phyloP scores from a whole-genome alignment of 2,888 invertebrate genomes.

The Rhagophthalmus giganteus region DNA sequence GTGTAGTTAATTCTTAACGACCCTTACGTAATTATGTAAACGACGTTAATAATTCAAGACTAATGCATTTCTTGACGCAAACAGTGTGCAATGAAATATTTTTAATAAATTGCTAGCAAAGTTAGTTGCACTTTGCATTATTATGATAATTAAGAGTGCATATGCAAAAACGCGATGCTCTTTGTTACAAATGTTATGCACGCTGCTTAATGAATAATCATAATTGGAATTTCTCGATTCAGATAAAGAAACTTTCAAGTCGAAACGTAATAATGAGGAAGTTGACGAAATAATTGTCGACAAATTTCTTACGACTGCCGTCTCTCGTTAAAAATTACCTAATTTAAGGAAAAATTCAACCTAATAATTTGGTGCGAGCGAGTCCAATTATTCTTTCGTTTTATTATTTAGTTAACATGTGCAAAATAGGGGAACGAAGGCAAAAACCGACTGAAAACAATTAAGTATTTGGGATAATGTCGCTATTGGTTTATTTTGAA shows the following conservation, averaged over 20 bases:
- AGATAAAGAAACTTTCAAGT: neutral
- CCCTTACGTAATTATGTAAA: conserved; percentile 4
- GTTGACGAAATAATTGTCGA: no score
- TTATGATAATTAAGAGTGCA: conserved; percentile 12
- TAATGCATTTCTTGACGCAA: conserved; percentile 10
- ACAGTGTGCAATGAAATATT: conserved; percentile 14
- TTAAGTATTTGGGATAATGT: neutral
- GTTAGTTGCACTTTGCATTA: conserved; percentile 8
- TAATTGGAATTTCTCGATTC: neutral
- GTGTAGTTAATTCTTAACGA: no score
- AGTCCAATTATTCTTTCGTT: conserved; percentile 9
- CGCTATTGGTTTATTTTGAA: neutral
- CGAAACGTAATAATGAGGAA: no score
- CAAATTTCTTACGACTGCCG: neutral
- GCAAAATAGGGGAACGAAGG: conserved; percentile 3
- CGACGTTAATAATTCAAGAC: conserved; percentile 8
- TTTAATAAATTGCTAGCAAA: conserved; percentile 15
- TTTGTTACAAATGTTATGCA: conserved; percentile 2
- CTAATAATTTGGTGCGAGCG: conserved; percentile 4
- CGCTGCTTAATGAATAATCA: conserved; percentile 4
- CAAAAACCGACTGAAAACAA: neutral
- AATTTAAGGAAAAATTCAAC: conserved; percentile 6
- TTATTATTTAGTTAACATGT: conserved; percentile 3
- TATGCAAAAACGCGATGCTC: conserved; percentile 9
- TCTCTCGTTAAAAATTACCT: conserved; percentile 5